Conservation (phyloP, 2,888 invertebrate species). For the Myopa tessellatipennis region DNA sequence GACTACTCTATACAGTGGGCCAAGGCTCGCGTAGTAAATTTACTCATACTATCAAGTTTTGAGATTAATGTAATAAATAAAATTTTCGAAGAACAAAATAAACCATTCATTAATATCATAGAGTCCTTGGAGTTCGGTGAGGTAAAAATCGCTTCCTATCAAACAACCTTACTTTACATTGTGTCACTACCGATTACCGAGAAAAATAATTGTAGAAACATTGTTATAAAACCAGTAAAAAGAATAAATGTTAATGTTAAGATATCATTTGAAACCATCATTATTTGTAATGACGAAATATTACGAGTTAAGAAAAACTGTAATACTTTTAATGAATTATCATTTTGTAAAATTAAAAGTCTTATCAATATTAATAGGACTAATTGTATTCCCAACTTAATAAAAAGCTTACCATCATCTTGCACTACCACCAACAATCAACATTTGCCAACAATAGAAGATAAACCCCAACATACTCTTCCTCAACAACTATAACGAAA, state of each 20-base stretch:
- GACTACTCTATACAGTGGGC: constrained; percentile 46
- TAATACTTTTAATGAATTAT: constrained; percentile 42
- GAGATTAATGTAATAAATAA: constrained; percentile 43
- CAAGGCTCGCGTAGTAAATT: constrained; percentile 45
- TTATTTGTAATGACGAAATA: constrained; percentile 36
- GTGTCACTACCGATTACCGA: constrained; percentile 39
- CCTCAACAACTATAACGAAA: constrained; percentile 26
- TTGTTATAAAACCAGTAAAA: constrained; percentile 43
- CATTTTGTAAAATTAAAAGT: constrained; percentile 44
- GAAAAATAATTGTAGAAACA: constrained; percentile 40
- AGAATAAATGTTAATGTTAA: constrained; percentile 41
- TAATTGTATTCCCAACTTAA: constrained; percentile 7
- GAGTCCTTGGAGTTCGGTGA: constrained; percentile 43
- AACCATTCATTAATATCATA: constrained; percentile 44
- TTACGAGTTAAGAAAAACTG: constrained; percentile 39
- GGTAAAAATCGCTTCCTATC: constrained; percentile 42
- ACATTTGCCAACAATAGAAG: constrained; percentile 25
- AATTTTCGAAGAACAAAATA: constrained; percentile 41
- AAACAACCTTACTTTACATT: constrained; percentile 42
- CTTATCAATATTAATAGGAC: constrained; percentile 10
- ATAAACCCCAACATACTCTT: constrained; percentile 16
- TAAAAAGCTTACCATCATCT: constrained; percentile 6
- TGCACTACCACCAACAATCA: constrained; percentile 5
- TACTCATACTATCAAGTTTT: constrained; percentile 44
- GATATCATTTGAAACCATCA: constrained; percentile 40